phyloP scores from a whole-genome alignment of 2,797 vertebrate species.

The Hippoglossus hippoglossus region DNA sequence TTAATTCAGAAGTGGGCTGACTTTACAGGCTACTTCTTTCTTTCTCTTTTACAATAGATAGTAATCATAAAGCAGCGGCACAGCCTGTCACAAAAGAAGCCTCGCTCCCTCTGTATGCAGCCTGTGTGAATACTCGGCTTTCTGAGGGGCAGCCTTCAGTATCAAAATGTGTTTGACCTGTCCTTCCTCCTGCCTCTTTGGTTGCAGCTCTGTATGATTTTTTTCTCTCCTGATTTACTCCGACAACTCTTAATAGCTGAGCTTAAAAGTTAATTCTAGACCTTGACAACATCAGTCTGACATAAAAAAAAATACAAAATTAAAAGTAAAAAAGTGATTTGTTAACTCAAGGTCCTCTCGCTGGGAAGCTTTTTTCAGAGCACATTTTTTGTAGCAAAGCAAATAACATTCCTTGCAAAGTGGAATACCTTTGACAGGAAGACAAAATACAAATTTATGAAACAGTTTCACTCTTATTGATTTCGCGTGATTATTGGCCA shows the following conservation, averaged over 20 bases:
- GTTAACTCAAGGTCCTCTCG: constrained; percentile 2
- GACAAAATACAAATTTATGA: too few species aligned
- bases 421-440: not conserved
- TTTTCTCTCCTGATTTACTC: constrained; percentile 6
- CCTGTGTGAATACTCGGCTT: not conserved
- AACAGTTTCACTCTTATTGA: too few species aligned
- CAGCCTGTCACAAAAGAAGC: constrained; percentile 25
- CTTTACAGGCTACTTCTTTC: constrained; percentile 14
- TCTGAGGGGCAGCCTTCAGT: constrained; percentile 30
- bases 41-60: constrained; percentile 13
- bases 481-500: too few species aligned
- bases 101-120: constrained; percentile 7
- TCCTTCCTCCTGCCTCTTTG: constrained; percentile 4
- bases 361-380: not conserved
- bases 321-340: not conserved
- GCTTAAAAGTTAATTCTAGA: not conserved
- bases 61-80: constrained; percentile 4
- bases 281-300: not conserved
- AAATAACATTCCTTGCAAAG: not conserved
- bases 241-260: not conserved
- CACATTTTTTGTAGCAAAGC: not conserved
- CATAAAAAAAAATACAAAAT: not conserved
- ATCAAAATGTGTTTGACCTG: constrained; percentile 4
- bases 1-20: constrained; percentile 2
- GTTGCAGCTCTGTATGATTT: not conserved